Conservation (phyloP, 2,888 invertebrate genomes). For the Papilio elwesi region DNA sequence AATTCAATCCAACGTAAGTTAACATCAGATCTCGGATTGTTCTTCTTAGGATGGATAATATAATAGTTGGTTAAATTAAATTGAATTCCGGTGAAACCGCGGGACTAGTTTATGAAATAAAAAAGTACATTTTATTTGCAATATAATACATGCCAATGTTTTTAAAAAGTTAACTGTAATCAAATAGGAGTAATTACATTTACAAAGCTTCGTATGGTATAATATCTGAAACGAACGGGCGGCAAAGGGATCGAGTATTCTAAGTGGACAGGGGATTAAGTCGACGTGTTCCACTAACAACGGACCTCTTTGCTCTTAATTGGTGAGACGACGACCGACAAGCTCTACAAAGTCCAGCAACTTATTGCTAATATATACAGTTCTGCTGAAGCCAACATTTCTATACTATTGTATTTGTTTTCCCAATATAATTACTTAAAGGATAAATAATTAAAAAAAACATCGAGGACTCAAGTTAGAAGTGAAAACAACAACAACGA, state of each 20-base stretch:
- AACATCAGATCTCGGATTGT: too few relatives aligned
- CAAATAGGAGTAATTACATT: slow-evolving; percentile 1
- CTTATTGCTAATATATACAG: slow-evolving; percentile 4
- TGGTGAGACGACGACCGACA: slow-evolving; percentile 34
- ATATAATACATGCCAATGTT: background rate
- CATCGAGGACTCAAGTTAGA: too few relatives aligned
- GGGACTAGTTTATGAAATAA: too few relatives aligned
- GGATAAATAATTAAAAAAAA: too few relatives aligned
- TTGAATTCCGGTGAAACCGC: too few relatives aligned
- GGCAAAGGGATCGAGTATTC: slow-evolving; percentile 34
- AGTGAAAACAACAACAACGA: too few relatives aligned
- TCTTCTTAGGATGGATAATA: too few relatives aligned
- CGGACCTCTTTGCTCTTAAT: slow-evolving; percentile 38
- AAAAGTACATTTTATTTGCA: too few relatives aligned
- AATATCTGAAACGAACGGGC: slow-evolving; percentile 20
- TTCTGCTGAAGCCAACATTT: background rate
- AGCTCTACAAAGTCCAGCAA: slow-evolving; percentile 17
- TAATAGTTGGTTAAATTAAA: too few relatives aligned
- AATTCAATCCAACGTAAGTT: too few relatives aligned
- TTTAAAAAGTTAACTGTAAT: background rate
- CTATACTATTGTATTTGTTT: background rate
- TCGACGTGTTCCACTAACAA: slow-evolving; percentile 37
- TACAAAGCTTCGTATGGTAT: slow-evolving; percentile 19
- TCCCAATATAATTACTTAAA: too few relatives aligned
- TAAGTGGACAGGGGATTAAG: slow-evolving; percentile 38